These are phyloP conservation scores for Falco columbarius DNA, from an alignment of 2,797 vertebrate species.

Conservation along the genomic window DNA sequence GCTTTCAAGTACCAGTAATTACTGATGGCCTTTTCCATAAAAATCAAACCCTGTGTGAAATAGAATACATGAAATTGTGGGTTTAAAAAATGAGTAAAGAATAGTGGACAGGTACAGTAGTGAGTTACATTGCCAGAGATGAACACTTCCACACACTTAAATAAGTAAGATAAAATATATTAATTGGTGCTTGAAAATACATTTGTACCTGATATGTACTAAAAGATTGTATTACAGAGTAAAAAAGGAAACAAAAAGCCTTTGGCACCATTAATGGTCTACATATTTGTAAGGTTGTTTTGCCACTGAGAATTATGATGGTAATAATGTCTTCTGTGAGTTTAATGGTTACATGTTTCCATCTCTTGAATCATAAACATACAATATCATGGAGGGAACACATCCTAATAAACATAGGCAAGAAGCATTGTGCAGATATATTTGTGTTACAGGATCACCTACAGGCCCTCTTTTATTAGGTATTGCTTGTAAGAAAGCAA, in stretches of 20 bases:
- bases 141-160: background rate
- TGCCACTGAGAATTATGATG: background rate
- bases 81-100: background rate
- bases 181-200: background rate
- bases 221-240: background rate
- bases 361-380: background rate
- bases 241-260: background rate
- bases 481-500: background rate
- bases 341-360: background rate
- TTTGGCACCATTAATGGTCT: background rate
- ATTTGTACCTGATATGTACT: background rate
- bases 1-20: background rate
- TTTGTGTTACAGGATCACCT: background rate
- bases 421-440: background rate
- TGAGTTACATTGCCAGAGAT: background rate
- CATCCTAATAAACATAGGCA: background rate
- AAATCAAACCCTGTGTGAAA: background rate
- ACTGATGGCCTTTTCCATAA: background rate
- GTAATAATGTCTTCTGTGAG: background rate
- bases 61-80: background rate
- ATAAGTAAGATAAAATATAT: background rate
- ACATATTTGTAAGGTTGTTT: background rate
- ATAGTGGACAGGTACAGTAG: background rate
- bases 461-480: background rate
- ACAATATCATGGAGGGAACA: background rate